Percentiles rank a stretch among this genome's conserved stretches.
These are phyloP conservation scores for Falco columbarius DNA, from an alignment of 2,797 vertebrate genomes.

Conservation along the genomic window DNA sequence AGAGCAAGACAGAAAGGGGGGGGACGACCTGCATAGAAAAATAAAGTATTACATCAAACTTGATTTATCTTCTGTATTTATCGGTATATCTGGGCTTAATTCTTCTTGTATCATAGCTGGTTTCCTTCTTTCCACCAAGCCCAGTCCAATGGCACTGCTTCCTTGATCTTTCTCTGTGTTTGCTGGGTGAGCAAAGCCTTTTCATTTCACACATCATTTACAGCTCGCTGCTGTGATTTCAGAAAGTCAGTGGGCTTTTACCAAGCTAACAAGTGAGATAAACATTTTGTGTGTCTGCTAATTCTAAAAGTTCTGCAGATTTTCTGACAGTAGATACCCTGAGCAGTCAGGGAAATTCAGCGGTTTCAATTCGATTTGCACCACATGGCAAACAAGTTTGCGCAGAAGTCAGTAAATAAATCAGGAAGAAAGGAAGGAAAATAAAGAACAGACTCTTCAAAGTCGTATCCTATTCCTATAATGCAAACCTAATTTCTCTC, in stretches of 20 bases:
- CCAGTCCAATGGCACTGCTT: conserved; percentile 32
- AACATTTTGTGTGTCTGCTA: conserved; percentile 76
- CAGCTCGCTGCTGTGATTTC: conserved; percentile 75
- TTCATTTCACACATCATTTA: conserved; percentile 84
- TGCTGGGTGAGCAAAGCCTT: conserved; percentile 72
- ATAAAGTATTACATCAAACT: neutral
- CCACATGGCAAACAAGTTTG: conserved; percentile 51
- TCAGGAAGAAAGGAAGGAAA: conserved; percentile 27
- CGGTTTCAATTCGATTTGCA: neutral
- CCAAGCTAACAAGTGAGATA: conserved; percentile 78
- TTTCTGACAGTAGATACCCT: conserved; percentile 65
- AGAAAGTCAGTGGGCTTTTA: conserved; percentile 76
- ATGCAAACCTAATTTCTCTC: neutral
- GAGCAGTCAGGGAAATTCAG: conserved; percentile 44
- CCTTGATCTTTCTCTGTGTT: conserved; percentile 60
- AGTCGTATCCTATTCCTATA: neutral
- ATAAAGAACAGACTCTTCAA: conserved; percentile 32
- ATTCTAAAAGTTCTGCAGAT: conserved; percentile 74
- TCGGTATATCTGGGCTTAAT: neutral
- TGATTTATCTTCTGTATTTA: conserved; percentile 19
- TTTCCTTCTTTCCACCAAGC: neutral
- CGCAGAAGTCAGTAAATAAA: conserved; percentile 51
- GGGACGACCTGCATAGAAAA: neutral
- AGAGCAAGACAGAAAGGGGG: neutral
- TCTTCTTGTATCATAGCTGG: neutral